Percentiles rank a stretch among this genome's conserved stretches.
phyloP scores from a whole-genome alignment of 2,113 vertebrate genomes.

The Scatophagus argus region DNA sequence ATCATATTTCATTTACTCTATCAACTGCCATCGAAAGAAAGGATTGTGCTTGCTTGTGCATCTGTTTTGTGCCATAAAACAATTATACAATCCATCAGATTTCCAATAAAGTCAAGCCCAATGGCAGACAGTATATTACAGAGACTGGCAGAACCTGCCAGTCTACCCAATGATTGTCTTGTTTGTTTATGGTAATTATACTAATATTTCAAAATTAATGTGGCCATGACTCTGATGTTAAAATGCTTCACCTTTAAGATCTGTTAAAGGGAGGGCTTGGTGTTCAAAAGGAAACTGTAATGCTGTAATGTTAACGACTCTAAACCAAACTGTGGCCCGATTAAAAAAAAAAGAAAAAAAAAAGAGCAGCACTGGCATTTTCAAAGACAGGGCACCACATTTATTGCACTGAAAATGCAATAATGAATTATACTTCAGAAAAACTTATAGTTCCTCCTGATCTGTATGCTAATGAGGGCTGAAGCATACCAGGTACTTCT shows the following conservation, averaged over 20 bases:
- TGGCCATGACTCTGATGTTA: slow-evolving; percentile 23
- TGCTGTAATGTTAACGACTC: slow-evolving; percentile 44
- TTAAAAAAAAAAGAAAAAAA: slow-evolving; percentile 28
- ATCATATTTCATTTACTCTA: slow-evolving; percentile 10
- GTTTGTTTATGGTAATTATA: slow-evolving; percentile 54
- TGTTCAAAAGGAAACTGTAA: slow-evolving; percentile 34
- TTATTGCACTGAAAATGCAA: slow-evolving; percentile 48
- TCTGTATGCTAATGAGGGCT: slow-evolving; percentile 64
- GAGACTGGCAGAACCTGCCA: slow-evolving; percentile 29
- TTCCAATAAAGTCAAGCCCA: slow-evolving; percentile 54
- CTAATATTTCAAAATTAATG: slow-evolving; percentile 50
- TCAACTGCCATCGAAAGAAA: background rate
- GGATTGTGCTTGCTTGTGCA: background rate
- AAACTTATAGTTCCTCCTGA: slow-evolving; percentile 63
- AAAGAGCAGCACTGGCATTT: slow-evolving; percentile 30
- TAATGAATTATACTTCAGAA: slow-evolving; percentile 56
- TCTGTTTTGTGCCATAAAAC: slow-evolving; percentile 29
- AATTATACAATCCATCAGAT: slow-evolving; percentile 59
- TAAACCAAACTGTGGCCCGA: slow-evolving; percentile 42
- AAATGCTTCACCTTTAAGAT: slow-evolving; percentile 39
- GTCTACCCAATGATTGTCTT: slow-evolving; percentile 27
- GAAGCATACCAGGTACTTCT: slow-evolving; percentile 63
- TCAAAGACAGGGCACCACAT: slow-evolving; percentile 35
- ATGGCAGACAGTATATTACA: slow-evolving; percentile 22
- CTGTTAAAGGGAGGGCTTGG: slow-evolving; percentile 28